Conservation (phyloP, 2,888 invertebrate genomes). For the Hypomecis punctinalis region DNA sequence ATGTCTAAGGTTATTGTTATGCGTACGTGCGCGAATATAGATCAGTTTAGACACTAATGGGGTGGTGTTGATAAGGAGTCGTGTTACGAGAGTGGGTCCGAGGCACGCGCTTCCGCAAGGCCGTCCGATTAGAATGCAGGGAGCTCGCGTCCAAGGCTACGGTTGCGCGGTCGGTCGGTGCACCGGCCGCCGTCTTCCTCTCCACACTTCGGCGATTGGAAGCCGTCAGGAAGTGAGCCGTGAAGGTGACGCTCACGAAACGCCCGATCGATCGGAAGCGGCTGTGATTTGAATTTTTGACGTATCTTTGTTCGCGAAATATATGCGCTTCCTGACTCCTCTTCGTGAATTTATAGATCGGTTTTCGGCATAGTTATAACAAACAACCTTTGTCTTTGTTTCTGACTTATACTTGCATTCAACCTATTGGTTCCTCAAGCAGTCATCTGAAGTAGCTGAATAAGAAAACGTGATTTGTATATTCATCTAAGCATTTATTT, state of each 20-base stretch:
- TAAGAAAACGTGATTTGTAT: no score
- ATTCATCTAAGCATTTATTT: no score
- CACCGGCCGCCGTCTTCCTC: slow-evolving; percentile 78
- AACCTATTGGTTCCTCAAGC: no score
- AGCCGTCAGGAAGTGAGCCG: slow-evolving; percentile 73
- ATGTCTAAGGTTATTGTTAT: slow-evolving; percentile 9
- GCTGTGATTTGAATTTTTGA: slow-evolving; percentile 78
- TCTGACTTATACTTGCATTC: slow-evolving; percentile 5
- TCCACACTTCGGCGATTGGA: slow-evolving; percentile 67
- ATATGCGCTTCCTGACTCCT: slow-evolving; percentile 58
- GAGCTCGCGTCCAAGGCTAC: slow-evolving; percentile 83
- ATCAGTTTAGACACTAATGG: slow-evolving; percentile 51
- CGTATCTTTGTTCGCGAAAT: slow-evolving; percentile 66
- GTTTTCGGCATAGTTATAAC: slow-evolving; percentile 16
- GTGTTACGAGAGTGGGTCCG: slow-evolving; percentile 74
- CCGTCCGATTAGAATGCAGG: slow-evolving; percentile 82
- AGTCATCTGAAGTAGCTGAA: no score
- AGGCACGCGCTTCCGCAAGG: slow-evolving; percentile 83
- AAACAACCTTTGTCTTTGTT: slow-evolving; percentile 11
- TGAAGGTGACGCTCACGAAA: slow-evolving; percentile 78
- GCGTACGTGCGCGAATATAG: slow-evolving; percentile 39
- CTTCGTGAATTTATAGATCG: slow-evolving; percentile 30
- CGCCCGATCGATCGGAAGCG: slow-evolving; percentile 74
- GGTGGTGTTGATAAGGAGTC: slow-evolving; percentile 65
- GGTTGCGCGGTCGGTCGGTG: slow-evolving; percentile 78